These are phyloP conservation scores for Parauchenoglanis ngamensis DNA, from an alignment of 2,797 vertebrate genomes.

Conservation along the genomic window DNA sequence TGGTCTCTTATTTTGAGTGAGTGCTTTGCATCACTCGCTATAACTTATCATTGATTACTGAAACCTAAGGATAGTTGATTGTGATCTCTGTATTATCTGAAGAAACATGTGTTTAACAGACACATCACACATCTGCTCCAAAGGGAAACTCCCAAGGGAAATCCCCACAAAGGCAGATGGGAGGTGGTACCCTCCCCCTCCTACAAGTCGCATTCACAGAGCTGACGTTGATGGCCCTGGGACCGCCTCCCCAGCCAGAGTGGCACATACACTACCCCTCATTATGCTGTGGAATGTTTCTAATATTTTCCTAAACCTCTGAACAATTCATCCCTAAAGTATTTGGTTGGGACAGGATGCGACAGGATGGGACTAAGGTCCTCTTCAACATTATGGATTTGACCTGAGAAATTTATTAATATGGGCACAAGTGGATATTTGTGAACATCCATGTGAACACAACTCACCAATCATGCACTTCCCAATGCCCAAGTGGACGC, in stretches of 20 bases:
- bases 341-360: not conserved
- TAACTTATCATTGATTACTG: not conserved
- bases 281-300: not conserved
- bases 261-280: not conserved
- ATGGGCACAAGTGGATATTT: not conserved
- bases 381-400: not conserved
- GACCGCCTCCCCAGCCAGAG: not conserved
- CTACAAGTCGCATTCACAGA: not conserved
- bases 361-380: not conserved
- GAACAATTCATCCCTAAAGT: too few species aligned
- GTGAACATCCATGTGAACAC: not conserved
- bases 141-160: constrained; percentile 14
- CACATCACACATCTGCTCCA: not conserved
- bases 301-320: not conserved
- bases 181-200: not conserved
- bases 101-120: not conserved
- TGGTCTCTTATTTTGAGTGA: not conserved
- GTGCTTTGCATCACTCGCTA: not conserved
- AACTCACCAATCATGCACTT: not conserved
- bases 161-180: not conserved
- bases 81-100: not conserved
- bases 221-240: not conserved
- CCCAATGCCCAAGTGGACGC: not conserved
- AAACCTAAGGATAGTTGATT: not conserved
- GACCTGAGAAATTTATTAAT: not conserved